Base-by-base conservation (phyloP, 2,888 invertebrate genomes). In the Anoplius nigerrimus region DNA sequence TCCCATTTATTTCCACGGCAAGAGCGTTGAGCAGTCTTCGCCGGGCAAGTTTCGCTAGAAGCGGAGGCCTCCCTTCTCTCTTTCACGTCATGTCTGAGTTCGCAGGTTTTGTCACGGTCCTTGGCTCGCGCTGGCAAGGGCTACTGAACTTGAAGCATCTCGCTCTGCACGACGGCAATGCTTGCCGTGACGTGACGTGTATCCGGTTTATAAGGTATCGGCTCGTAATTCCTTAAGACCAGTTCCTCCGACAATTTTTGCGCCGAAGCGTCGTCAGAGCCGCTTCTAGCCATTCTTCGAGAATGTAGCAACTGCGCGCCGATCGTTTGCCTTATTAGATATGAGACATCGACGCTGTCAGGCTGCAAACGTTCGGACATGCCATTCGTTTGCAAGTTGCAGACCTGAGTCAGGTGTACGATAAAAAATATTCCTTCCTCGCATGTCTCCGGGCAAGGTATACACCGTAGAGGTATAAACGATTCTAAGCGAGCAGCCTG, bases 191-290 rank as follows among this genome's bases (percentile, higher is more conserved):
- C 67, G 66, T 74, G 74, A 78, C 66, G 69, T 58, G 70, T 72
- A 75, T 72, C 71, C 73, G 67, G 75, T 80, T 79, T 73, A 61
- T 72, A 69, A 71, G 63, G 66, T 73, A 76, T 75, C 74, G 68
- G 71, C 66, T 68, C 57, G 65, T 74, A 71, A 72, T 54, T 59
- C 60, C 56, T 68, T 4, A 72, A 57, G 74, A 79, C 78, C 80
- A 82, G 82, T 84, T 82, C 76, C 79, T 62, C 58, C 71, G 81
- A 78, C 79, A 82, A 76, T 77, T 76, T 64, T 68, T 42, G 20
- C 57, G 70, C 80, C 80, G 78, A 74, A 74, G 62, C 56, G 6
- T 51, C 34, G 34, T 55, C n/a, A n/a, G 55, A 42, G 62, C 62
- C 63, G 64, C 54, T 66, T 71, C 72, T 57, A 52, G 48, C 46